Evolutionary conservation across 23 tunicate genomes (phyloP), one percentile per base, ranked within the genome.

Genomic region (Diplosoma virens): DNA sequence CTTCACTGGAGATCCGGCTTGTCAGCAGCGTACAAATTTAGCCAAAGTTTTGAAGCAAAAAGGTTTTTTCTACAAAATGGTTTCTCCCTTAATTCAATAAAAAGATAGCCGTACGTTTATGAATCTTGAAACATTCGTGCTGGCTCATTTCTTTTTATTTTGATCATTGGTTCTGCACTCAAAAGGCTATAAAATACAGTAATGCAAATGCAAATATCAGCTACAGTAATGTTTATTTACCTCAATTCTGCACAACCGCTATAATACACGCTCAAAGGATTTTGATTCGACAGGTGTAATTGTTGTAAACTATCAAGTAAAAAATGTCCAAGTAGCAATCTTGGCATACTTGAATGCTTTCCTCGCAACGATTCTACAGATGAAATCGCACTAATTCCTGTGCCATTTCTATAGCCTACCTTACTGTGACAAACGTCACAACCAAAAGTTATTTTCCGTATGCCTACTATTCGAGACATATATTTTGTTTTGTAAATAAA

Each of bases 401-500:
- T 41, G 50, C 50, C 9, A 41, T 41, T 41, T 41, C 11, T 41
- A 41, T 41, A 41, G 50, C 50, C 14, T 41, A 41, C 50, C 9
- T 41, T 41, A 41, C 50, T 56, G 64, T 56, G 64, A 56, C 64
- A 56, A 14, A 18, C 24, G 24, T 56, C 23, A 21, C 6, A 18
- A 56, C 24, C 23, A 56, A 56, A 16, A 56, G 25, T 16, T 56
- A 21, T 18, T 56, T 16, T 18, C 24, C 64, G 24, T 56, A 56
- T 6, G 64, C 64, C 64, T 56, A 14, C 25, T n/a, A 16, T 18
- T 21, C 22, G 64, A 18, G 25, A 56, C 20, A 16, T 18, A 6
- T 56, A 5, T 21, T 21, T 56, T 56, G 64, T 56, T 5, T 56
- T 56, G 64, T 56, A 56, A 56, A 56, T 56, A 56, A 56, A 56